Evolutionary conservation across 2,113 vertebrate species (phyloP).

Genomic region (Lagopus leucura): DNA sequence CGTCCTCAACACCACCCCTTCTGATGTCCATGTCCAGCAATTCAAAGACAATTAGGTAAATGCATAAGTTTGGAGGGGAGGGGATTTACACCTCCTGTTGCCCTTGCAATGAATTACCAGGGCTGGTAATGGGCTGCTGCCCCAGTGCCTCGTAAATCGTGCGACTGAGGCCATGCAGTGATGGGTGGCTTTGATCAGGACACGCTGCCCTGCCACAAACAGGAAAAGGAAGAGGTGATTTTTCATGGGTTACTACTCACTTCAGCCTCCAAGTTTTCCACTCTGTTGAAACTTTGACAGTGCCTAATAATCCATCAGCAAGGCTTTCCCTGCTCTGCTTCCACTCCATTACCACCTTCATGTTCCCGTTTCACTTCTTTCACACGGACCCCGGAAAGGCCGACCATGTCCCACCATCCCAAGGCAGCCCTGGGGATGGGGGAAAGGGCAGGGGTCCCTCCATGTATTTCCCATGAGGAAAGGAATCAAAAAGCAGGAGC

Average conservation of each 20-base stretch:
- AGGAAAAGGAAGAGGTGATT: conserved; percentile 82
- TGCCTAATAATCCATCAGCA: conserved; percentile 78
- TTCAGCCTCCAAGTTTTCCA: conserved; percentile 79
- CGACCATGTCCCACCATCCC: background rate
- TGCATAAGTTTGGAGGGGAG: conserved; percentile 44
- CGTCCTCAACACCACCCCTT: background rate
- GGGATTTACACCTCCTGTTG: conserved; percentile 69
- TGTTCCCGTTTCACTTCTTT: conserved; percentile 59
- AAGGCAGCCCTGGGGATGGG: background rate
- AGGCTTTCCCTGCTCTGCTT: conserved; percentile 44
- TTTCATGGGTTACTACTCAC: conserved; percentile 79
- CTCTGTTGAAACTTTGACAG: conserved; percentile 83
- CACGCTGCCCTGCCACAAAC: conserved; percentile 76
- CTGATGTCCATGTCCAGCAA: background rate
- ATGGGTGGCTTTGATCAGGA: conserved; percentile 81
- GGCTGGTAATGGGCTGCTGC: conserved; percentile 75
- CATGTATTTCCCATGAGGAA: background rate
- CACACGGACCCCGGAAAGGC: conserved; percentile 47
- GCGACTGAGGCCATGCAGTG: background rate
- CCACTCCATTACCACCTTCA: conserved; percentile 51
- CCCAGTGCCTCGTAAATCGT: conserved; percentile 73
- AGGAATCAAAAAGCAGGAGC: background rate
- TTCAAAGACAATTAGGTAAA: conserved; percentile 49
- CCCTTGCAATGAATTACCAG: conserved; percentile 74
- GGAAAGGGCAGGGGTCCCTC: background rate